Conservation (phyloP, 2,113 vertebrate genomes). For the Pteruthius melanotis region DNA sequence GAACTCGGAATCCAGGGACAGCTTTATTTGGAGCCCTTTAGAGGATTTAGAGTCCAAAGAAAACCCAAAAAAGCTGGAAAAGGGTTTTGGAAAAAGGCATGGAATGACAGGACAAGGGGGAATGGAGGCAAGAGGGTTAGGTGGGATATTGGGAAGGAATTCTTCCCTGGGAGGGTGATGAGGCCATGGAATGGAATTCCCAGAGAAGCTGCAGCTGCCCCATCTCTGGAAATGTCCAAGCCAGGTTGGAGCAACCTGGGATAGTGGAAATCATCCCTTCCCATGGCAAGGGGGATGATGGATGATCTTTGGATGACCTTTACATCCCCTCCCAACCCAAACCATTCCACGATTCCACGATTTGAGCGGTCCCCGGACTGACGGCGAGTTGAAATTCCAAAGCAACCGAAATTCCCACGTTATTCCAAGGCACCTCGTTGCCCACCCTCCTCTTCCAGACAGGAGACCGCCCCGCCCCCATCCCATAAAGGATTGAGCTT, state of each 20-base stretch:
- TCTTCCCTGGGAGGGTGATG: neutral
- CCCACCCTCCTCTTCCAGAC: neutral
- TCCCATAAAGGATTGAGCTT: neutral
- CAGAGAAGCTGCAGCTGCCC: neutral
- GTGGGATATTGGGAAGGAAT: neutral
- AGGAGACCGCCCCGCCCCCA: rapidly evolving
- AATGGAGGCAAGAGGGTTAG: too few relatives aligned
- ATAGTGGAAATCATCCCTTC: neutral
- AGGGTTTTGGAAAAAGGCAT: neutral
- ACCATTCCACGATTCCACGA: rapidly evolving
- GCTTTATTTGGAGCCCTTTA: neutral
- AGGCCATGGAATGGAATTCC: neutral
- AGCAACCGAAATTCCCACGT: neutral
- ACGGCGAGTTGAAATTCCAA: rapidly evolving
- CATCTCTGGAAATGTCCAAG: neutral
- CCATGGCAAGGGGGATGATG: neutral
- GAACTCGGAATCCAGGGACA: rapidly evolving
- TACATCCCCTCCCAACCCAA: neutral
- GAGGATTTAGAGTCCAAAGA: neutral
- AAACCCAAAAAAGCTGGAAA: neutral
- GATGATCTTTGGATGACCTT: too few relatives aligned
- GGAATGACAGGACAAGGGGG: neutral
- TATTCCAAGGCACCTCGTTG: neutral
- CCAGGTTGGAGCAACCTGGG: neutral
- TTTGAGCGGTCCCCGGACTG: rapidly evolving